phyloP scores from a whole-genome alignment of 2,113 vertebrate species.

The Vulpes vulpes region DNA sequence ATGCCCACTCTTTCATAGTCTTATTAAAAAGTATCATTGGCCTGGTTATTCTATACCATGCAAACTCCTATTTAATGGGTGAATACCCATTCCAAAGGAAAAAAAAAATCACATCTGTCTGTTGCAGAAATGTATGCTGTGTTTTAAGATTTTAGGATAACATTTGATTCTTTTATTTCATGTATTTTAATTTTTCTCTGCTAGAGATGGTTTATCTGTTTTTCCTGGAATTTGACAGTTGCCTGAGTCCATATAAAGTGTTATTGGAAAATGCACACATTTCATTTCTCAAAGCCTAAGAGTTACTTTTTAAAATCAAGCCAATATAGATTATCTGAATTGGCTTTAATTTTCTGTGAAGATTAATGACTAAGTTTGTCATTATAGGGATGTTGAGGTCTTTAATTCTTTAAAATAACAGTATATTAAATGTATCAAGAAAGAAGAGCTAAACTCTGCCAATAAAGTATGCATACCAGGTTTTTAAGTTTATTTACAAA shows the following conservation, averaged over 20 bases:
- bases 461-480: not conserved
- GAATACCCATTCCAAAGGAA: not conserved
- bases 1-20: not conserved
- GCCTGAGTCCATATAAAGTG: not conserved
- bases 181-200: slow-evolving; percentile 55
- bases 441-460: not conserved
- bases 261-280: not conserved
- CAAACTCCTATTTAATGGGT: not conserved
- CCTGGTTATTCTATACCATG: not conserved
- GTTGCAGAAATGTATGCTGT: not conserved
- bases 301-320: slow-evolving; percentile 46
- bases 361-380: slow-evolving; percentile 22
- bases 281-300: slow-evolving; percentile 16
- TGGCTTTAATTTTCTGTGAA: slow-evolving; percentile 54
- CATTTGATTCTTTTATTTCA: not conserved
- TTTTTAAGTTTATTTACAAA: slow-evolving; percentile 57
- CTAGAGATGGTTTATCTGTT: not conserved
- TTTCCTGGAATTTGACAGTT: slow-evolving; percentile 12
- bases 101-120: not conserved
- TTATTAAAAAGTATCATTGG: slow-evolving; percentile 43
- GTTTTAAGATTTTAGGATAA: not conserved
- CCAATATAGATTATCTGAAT: not conserved
- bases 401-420: slow-evolving; percentile 55
- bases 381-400: slow-evolving; percentile 32
- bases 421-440: not conserved